Conservation (phyloP, 1,140 invertebrate genomes). For the Bombyx mandarina region DNA sequence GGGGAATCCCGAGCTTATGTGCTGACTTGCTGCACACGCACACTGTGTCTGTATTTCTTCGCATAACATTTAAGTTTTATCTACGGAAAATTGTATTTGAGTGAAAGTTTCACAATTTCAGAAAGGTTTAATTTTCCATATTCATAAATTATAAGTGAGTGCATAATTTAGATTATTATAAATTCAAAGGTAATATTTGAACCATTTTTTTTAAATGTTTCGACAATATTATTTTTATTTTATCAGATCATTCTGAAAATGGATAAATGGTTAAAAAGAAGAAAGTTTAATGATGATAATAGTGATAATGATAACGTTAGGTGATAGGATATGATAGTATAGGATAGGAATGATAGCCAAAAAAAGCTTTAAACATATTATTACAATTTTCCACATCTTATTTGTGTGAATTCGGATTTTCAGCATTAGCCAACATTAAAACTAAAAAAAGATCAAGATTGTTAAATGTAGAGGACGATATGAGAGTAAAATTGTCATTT, state of each 20-base stretch:
- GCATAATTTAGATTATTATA: too few species aligned
- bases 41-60: too few species aligned
- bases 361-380: too few species aligned
- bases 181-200: too few species aligned
- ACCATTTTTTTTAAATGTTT: background rate
- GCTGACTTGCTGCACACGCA: slow-evolving; percentile 1
- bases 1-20: background rate
- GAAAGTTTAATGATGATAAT: background rate
- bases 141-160: too few species aligned
- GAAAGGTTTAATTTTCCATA: too few species aligned
- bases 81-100: slow-evolving; percentile 1
- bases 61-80: background rate
- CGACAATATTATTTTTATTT: slow-evolving; percentile 2
- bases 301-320: slow-evolving; percentile 1
- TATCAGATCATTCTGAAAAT: slow-evolving; percentile 1
- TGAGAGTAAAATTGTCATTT: slow-evolving; percentile 2
- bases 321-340: background rate
- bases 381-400: slow-evolving; percentile 2
- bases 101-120: too few species aligned
- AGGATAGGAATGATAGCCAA: too few species aligned
- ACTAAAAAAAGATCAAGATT: too few species aligned
- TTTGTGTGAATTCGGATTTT: too few species aligned
- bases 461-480: background rate
- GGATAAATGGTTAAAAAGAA: too few species aligned
- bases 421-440: too few species aligned